Evolutionary conservation across 2,797 vertebrate species (phyloP).

Genomic region (Hemitrygon akajei): DNA sequence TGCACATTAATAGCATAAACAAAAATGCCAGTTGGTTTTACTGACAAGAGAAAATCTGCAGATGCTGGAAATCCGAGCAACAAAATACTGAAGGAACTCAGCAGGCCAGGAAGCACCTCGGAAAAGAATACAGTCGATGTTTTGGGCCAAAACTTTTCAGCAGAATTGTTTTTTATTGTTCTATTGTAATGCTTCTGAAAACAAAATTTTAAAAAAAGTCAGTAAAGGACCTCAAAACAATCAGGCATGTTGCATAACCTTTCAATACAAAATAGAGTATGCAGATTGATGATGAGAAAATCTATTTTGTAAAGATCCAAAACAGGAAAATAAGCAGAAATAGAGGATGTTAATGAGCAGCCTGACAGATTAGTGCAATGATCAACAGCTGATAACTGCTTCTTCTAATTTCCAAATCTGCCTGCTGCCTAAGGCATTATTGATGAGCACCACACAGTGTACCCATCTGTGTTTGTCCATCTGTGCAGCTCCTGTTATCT

Average conservation of each 20-base stretch:
- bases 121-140: too few relatives aligned
- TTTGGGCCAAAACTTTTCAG: too few relatives aligned
- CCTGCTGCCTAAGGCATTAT: background rate
- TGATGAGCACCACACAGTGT: background rate
- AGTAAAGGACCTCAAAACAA: background rate
- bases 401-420: background rate
- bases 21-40: too few relatives aligned
- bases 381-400: background rate
- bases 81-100: too few relatives aligned
- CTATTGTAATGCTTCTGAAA: background rate
- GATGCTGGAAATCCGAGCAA: too few relatives aligned
- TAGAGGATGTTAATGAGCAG: background rate
- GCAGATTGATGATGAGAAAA: background rate
- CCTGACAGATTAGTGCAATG: background rate
- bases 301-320: background rate
- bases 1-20: background rate
- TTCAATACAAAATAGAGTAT: background rate
- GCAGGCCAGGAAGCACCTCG: too few relatives aligned
- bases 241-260: background rate
- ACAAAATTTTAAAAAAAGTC: background rate
- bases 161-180: background rate
- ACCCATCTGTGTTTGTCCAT: slow-evolving; percentile 2
- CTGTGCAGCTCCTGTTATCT: slow-evolving; percentile 4
- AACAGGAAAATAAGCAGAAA: background rate
- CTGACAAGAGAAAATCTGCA: too few relatives aligned